Base-by-base conservation (phyloP, 2,113 vertebrate genomes). In the Gorilla gorilla region DNA sequence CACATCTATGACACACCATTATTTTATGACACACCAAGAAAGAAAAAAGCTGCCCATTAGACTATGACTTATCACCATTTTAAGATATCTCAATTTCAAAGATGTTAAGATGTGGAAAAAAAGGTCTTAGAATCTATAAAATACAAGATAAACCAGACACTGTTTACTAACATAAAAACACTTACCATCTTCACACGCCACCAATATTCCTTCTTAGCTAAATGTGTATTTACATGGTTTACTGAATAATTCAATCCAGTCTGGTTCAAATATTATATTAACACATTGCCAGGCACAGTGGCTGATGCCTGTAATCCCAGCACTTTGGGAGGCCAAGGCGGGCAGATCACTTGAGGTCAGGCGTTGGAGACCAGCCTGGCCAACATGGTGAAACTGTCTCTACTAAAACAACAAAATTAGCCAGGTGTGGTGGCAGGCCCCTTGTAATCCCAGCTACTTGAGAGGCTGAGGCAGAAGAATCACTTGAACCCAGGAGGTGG, bases 51-150 rank as follows among this genome's bases (percentile, higher is more conserved):
- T 79, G 73, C 82, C 61, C 76, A 92, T 57, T 40, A 66, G 83
- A 82, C 76, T 76, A 57, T 73, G 91, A 96, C 73, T 97, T 48
- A 78, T 25, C 66, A 90, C 80, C 94, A 57, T 88, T 64, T 17
- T 86, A 95, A 95, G 52, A 93, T 70, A 93, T 94, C 89, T 79
- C 97, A 85, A 93, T 94, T 93, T 94, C 88, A 96, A 92, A 79
- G 45, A 97, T 79, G 57, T 80, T 90, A 94, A 94, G 48, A 88
- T 76, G 17, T 13, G 38, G 89, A 10, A 32, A 78, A 90, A 96
- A 81, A 61, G 13, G 50, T 57, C 78, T 94, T 52, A 94, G n/a
- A 89, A 93, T 79, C 84, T 96, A 45, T 84, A 95, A 92, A 96
- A 93, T 16, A 91, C 7, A 38, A 83, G 93, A 32, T 52, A 95